Evolutionary conservation across 2,888 invertebrate genomes (phyloP).

Genomic region (Schizotus pectinicornis): DNA sequence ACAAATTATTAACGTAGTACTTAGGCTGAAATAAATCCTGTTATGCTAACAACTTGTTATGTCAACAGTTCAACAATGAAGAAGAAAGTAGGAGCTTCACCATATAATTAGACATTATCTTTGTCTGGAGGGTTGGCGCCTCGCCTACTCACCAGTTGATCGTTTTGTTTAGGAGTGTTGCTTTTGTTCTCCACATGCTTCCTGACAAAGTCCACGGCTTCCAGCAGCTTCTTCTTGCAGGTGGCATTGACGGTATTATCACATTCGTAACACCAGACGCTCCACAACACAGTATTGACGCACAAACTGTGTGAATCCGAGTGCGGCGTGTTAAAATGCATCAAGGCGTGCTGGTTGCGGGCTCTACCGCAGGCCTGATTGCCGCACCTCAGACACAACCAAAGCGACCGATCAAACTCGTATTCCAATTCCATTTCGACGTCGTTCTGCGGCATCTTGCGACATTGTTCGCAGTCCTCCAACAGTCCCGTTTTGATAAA

Average conservation of each 20-base stretch:
- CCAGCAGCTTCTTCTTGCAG: conserved; percentile 70
- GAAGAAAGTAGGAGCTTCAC: no score
- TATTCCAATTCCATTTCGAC: conserved; percentile 48
- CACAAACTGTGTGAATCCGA: conserved; percentile 79
- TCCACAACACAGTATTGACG: conserved; percentile 74
- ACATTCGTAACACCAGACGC: conserved; percentile 82
- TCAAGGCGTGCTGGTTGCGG: conserved; percentile 72
- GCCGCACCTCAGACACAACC: conserved; percentile 86
- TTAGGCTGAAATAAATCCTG: no score
- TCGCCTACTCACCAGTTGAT: conserved; percentile 16
- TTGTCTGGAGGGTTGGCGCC: no score
- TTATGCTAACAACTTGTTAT: no score
- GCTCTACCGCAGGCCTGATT: conserved; percentile 75
- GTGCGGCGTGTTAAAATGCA: conserved; percentile 76
- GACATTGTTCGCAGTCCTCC: conserved; percentile 62
- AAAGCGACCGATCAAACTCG: conserved; percentile 64
- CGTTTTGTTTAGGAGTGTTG: conserved; percentile 14
- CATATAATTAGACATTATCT: no score
- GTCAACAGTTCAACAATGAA: no score
- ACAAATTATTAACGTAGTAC: no score
- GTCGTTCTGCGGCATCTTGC: conserved; percentile 34
- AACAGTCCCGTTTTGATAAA: conserved; percentile 58
- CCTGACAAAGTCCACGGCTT: conserved; percentile 76
- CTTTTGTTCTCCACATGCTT: conserved; percentile 58
- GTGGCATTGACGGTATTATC: conserved; percentile 70